These are phyloP conservation scores for Polyergus mexicanus DNA, from an alignment of 1,140 invertebrate species.

Conservation along the genomic window DNA sequence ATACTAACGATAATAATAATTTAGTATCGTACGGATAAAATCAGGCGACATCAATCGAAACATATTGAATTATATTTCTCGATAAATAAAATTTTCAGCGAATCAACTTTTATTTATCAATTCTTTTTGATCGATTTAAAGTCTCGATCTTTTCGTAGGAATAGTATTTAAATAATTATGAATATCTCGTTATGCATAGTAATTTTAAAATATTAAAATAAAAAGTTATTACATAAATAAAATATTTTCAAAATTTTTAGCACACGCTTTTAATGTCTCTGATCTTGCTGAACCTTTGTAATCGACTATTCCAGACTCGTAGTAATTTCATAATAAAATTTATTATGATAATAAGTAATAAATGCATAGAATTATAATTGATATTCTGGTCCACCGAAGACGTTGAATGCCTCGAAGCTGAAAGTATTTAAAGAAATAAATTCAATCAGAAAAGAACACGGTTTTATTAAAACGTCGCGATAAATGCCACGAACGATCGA, in stretches of 20 bases:
- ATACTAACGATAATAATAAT: neutral
- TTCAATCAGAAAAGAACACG: neutral
- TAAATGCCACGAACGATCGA: constrained; percentile 16
- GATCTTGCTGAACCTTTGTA: neutral
- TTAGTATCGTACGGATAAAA: neutral
- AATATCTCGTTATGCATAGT: neutral
- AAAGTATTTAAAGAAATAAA: neutral
- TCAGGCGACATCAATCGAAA: neutral
- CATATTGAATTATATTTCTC: neutral
- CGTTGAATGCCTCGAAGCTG: neutral
- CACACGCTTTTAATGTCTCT: neutral
- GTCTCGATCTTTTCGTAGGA: neutral
- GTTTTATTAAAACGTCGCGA: neutral
- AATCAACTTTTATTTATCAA: neutral
- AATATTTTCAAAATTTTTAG: neutral
- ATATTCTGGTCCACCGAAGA: neutral
- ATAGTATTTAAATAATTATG: neutral
- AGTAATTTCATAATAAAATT: neutral
- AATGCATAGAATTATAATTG: neutral
- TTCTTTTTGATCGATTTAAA: neutral
- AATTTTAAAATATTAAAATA: neutral
- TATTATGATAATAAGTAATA: neutral
- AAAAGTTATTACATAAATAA: neutral
- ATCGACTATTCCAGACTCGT: neutral
- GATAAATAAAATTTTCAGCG: neutral